Evolutionary conservation across 2,888 invertebrate species (phyloP), one percentile per base, ranked within the genome.

Genomic region (Uloborus plumipes): DNA sequence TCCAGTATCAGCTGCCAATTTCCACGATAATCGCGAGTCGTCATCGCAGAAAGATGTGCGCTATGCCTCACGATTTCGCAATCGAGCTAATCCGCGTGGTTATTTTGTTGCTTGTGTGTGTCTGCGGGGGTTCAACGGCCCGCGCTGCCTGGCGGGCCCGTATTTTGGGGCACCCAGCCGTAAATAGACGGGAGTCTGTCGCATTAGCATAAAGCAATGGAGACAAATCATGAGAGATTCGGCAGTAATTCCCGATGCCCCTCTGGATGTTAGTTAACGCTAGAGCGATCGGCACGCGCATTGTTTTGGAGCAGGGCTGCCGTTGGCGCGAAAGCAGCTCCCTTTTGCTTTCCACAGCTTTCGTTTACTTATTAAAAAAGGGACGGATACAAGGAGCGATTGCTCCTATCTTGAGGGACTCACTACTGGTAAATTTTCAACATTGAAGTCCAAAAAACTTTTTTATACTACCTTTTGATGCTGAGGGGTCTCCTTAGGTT

Each of bases 11-110:
- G 31, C 72, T 22, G 22, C 51, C 20, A 49, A 14, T 39, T 31
- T 14, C 18, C 53, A 4, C 11, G 39, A 39, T 49, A 62, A 77
- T 77, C 62, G 50, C 22, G 3, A 16, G 53, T 51, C 53, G 15
- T 39, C 62, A 77, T 69, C 64, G 20, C 26, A 55, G 26, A 59
- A 49, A 47, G 53, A 47, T 15, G 73, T 67, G 69, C 67, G 67
- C 49, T 69, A 79, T 80, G 73, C 51, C 55, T 73, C 78, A 79
- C 78, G 78, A 79, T 72, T 79, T 67, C 59, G 66, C 59, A 79
- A 79, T 79, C 59, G 67, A 73, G 67, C 22, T 73, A 73, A 69
- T 69, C 62, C 79, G 55, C n/a, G 4, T 22, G 49, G 18, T 69
- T 69, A 49, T 59, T 71, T 51, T 71, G n/a, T 11, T 71, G 49